Evolutionary conservation across 1,140 invertebrate genomes (phyloP), one percentile per base, ranked within the genome.

Genomic region (Oncopeltus fasciatus): DNA sequence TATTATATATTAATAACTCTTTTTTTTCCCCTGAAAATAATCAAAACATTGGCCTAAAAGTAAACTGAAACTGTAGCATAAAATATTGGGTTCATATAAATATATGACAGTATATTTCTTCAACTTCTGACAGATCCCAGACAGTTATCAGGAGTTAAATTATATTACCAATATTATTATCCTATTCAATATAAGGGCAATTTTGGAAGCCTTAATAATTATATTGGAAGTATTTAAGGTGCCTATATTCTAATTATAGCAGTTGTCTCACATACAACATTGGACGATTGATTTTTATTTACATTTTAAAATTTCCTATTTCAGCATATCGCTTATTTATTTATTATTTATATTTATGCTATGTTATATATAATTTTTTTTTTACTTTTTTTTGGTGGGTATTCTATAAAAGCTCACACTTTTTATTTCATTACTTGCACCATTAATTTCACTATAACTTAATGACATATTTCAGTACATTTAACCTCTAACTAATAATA

Each of bases 271-370:
- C 59, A 33, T 46, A 60, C 24, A 60, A 60, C 24, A 60, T 38
- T 56, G 51, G 60, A 61, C 60, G 47, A 61, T 44, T 61, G 47
- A 47, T 61, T 46, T 20, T 56, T 49, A 49, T 56, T 56, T 57
- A 57, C 56, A 57, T 31, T 20, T 57, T n/a, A n/a, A n/a, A n/a
- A 43, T 43, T 43, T 12, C 31, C 31, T 11, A 12, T 11, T 59
- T 18, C 38, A 33, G n/a, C 27, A 33, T 11, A n/a, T n/a, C n/a
- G n/a, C n/a, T n/a, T n/a, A n/a, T n/a, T n/a, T n/a, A n/a, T n/a
- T n/a, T 49, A 9, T 49, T 49, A 20, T 49, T n/a, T 49, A 11
- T 18, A 20, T 11, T 49, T 49, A 49, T 49, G 21, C n/a, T n/a
- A 18, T 44, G 20, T 59, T 21, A 38, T 59, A 21, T 38, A n/a